A percentile compares a stretch with the other conserved stretches of the same genome.
These are phyloP conservation scores for Prenolepis imparis DNA, from an alignment of 2,888 invertebrate genomes.

Conservation along the genomic window DNA sequence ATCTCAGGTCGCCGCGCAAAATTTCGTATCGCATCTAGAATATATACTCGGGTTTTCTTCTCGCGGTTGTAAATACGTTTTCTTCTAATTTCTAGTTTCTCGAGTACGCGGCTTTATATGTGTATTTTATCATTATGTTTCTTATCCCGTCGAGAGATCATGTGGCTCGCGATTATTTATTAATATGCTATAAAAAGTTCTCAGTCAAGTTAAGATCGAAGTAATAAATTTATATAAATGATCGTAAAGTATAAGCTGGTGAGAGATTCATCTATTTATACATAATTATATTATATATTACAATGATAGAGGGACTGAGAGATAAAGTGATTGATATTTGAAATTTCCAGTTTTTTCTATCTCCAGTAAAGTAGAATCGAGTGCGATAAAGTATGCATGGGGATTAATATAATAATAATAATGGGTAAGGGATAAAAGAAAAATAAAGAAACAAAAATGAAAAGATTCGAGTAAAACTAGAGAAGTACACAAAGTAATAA, in stretches of 20 bases:
- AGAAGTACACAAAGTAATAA: constrained; percentile 52
- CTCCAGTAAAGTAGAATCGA: constrained; percentile 49
- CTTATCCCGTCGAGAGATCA: constrained; percentile 66
- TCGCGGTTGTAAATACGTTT: constrained; percentile 66
- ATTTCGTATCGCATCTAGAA: constrained; percentile 61
- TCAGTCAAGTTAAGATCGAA: constrained; percentile 69
- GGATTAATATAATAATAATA: constrained; percentile 48
- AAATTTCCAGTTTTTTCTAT: constrained; percentile 78
- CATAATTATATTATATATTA: constrained; percentile 76
- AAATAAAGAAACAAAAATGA: constrained; percentile 57
- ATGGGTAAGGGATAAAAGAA: constrained; percentile 62
- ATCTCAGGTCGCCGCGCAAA: constrained; percentile 63
- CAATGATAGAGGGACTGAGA: constrained; percentile 41
- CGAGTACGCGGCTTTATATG: background rate
- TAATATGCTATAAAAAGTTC: constrained; percentile 66
- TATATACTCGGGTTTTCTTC: constrained; percentile 28
- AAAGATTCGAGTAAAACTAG: constrained; percentile 41
- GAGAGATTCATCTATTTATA: constrained; percentile 80
- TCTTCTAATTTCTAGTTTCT: constrained; percentile 13
- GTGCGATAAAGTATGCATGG: constrained; percentile 67
- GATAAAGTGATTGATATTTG: constrained; percentile 63
- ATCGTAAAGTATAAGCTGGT: constrained; percentile 65
- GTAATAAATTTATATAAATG: constrained; percentile 72
- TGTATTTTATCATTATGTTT: constrained; percentile 20
- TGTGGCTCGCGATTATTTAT: constrained; percentile 76